Percentiles rank a stretch among this genome's conserved stretches.
phyloP scores from a whole-genome alignment of 2,888 invertebrate species.

The Lasioglossum marginatum region DNA sequence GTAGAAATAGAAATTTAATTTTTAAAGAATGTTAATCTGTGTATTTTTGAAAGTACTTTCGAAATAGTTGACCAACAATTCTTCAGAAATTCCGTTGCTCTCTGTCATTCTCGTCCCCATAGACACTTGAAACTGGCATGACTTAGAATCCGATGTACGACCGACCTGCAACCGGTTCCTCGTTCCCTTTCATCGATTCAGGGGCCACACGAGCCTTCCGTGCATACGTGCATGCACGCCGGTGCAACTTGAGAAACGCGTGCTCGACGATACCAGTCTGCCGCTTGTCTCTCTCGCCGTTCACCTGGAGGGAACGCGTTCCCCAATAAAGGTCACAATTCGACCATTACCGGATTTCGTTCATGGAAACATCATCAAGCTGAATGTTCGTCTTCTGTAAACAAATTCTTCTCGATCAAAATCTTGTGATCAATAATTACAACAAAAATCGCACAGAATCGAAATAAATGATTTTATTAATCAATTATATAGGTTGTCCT shows the following conservation, averaged over 20 bases:
- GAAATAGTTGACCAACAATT: constrained; percentile 4
- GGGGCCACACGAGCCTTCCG: constrained; percentile 59
- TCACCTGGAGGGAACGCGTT: constrained; percentile 46
- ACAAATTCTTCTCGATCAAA: neutral
- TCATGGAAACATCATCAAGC: neutral
- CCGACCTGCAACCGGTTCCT: constrained; percentile 75
- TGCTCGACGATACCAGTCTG: constrained; percentile 50
- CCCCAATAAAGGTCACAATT: constrained; percentile 52
- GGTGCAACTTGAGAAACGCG: constrained; percentile 64
- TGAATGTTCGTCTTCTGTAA: neutral
- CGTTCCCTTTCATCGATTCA: constrained; percentile 75
- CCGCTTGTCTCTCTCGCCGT: constrained; percentile 47
- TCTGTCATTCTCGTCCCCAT: constrained; percentile 29
- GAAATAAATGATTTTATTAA: no score
- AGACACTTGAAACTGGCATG: constrained; percentile 66
- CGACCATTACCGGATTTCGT: constrained; percentile 28
- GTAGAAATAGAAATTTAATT: neutral
- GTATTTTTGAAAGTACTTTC: neutral
- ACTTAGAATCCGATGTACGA: constrained; percentile 71
- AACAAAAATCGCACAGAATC: no score
- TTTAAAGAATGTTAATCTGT: neutral
- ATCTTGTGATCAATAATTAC: no score
- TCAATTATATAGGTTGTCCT: no score
- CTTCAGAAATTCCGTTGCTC: constrained; percentile 16
- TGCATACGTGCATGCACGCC: constrained; percentile 65